Conservation (phyloP, 2,888 invertebrate genomes). For the Sepiola atlantica region DNA sequence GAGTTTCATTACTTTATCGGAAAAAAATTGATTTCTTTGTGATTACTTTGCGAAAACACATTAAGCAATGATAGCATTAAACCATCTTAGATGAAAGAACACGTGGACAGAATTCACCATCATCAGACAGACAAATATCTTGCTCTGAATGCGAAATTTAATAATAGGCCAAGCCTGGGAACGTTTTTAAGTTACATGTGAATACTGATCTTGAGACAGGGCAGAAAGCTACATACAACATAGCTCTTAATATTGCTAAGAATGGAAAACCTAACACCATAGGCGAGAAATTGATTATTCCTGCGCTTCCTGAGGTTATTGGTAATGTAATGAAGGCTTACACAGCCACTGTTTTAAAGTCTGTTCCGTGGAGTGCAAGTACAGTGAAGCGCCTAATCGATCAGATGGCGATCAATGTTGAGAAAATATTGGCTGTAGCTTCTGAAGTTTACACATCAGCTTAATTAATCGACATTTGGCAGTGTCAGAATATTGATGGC, state of each 20-base stretch:
- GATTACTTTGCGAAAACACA: too few relatives aligned
- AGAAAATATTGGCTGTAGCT: constrained; percentile 15
- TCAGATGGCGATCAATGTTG: constrained; percentile 40
- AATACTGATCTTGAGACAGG: constrained; percentile 25
- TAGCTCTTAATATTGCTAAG: constrained; percentile 43
- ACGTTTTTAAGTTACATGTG: background rate
- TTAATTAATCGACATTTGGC: constrained; percentile 37
- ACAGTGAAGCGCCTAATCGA: constrained; percentile 12
- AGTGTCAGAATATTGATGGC: background rate
- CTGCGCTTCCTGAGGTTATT: constrained; percentile 24
- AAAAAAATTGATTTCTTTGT: too few relatives aligned
- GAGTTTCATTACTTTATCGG: too few relatives aligned
- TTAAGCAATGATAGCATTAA: too few relatives aligned
- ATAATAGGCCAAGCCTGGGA: too few relatives aligned
- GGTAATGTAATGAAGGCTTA: constrained; percentile 37
- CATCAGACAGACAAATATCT: too few relatives aligned
- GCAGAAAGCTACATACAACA: constrained; percentile 34
- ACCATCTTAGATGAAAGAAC: too few relatives aligned
- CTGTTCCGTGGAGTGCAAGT: constrained; percentile 34
- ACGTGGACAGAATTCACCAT: too few relatives aligned
- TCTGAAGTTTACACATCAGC: constrained; percentile 11
- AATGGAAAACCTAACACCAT: background rate
- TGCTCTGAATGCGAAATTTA: too few relatives aligned
- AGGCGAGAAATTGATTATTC: constrained; percentile 38
- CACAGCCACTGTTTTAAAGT: background rate